Evolutionary conservation across 1,140 invertebrate genomes (phyloP).

Genomic region (Camponotus floridanus): DNA sequence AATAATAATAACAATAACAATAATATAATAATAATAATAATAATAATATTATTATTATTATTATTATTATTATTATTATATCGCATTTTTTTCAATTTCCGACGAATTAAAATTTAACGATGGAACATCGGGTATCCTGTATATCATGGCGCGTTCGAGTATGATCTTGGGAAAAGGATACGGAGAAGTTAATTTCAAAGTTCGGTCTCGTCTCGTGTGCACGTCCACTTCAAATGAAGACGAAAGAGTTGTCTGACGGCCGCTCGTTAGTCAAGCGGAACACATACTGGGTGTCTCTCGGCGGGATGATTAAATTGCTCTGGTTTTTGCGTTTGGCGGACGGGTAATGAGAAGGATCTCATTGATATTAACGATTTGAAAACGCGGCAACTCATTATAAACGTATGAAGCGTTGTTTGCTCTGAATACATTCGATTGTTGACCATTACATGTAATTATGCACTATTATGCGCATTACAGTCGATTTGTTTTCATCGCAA

Average conservation of each 20-base stretch:
- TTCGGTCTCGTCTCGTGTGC: slow-evolving; percentile 36
- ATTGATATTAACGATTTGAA: slow-evolving; percentile 61
- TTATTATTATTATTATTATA: too few relatives aligned
- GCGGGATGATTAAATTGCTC: slow-evolving; percentile 56
- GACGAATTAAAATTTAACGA: slow-evolving; percentile 43
- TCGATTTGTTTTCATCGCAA: slow-evolving; percentile 16
- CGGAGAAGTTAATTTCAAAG: slow-evolving; percentile 56
- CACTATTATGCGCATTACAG: slow-evolving; percentile 29
- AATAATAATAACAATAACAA: too few relatives aligned
- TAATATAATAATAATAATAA: too few relatives aligned
- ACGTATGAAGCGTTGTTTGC: slow-evolving; percentile 28
- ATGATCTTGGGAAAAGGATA: slow-evolving; percentile 25
- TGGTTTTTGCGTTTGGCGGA: slow-evolving; percentile 51
- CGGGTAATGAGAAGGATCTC: slow-evolving; percentile 45
- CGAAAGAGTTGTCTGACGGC: slow-evolving; percentile 72
- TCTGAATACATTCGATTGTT: slow-evolving; percentile 32
- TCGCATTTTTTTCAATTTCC: neutral
- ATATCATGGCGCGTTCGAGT: slow-evolving; percentile 26
- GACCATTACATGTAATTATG: slow-evolving; percentile 30
- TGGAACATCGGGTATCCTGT: neutral
- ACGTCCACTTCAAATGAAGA: slow-evolving; percentile 72
- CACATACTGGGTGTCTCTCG: slow-evolving; percentile 44
- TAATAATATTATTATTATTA: too few relatives aligned
- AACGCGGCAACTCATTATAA: slow-evolving; percentile 40
- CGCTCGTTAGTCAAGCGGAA: slow-evolving; percentile 66